phyloP scores from a whole-genome alignment of 2,113 vertebrate genomes.

The Ancistrus triradiatus region DNA sequence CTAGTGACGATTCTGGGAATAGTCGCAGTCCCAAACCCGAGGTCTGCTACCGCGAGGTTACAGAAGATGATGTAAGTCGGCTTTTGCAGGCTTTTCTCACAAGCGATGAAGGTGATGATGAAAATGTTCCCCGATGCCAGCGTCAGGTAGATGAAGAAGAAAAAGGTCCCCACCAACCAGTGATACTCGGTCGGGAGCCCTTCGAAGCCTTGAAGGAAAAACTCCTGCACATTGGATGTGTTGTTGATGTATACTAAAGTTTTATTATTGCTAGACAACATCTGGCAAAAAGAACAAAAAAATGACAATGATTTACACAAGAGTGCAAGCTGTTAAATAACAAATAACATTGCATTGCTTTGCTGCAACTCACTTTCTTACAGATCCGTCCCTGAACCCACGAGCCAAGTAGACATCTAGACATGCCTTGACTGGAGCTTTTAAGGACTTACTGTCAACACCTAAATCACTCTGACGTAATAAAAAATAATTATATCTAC shows the following conservation, averaged over 20 bases:
- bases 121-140: slow-evolving; percentile 57
- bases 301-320: slow-evolving; percentile 5
- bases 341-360: background rate
- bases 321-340: too few relatives aligned
- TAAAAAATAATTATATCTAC: background rate
- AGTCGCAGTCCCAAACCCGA: slow-evolving; percentile 49
- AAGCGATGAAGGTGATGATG: slow-evolving; percentile 52
- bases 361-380: background rate
- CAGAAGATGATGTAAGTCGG: slow-evolving; percentile 57
- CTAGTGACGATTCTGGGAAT: slow-evolving; percentile 58
- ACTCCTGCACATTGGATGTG: slow-evolving; percentile 24
- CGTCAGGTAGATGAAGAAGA: slow-evolving; percentile 53
- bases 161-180: slow-evolving; percentile 39
- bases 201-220: slow-evolving; percentile 58
- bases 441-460: slow-evolving; percentile 7
- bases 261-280: slow-evolving; percentile 9
- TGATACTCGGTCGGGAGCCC: slow-evolving; percentile 54
- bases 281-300: slow-evolving; percentile 4
- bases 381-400: background rate
- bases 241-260: slow-evolving; percentile 8
- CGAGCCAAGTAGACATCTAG: background rate
- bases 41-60: slow-evolving; percentile 56
- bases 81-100: slow-evolving; percentile 53
- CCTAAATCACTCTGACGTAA: background rate
- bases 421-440: background rate